Conservation (phyloP, 2,113 vertebrate species). For the Indicator maculatus region DNA sequence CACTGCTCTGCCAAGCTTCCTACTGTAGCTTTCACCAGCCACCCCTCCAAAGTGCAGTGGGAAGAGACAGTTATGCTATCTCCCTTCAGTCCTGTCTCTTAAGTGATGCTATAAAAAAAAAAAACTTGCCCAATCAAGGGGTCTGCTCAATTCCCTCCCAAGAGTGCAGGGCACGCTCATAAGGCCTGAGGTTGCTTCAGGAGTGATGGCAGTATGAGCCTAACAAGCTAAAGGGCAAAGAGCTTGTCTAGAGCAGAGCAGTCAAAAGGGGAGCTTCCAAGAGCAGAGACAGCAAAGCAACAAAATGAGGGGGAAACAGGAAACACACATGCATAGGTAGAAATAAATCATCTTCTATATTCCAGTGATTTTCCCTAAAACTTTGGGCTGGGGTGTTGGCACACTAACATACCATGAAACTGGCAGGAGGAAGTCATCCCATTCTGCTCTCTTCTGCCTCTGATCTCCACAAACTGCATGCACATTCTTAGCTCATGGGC, state of each 20-base stretch:
- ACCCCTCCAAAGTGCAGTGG: neutral
- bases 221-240: neutral
- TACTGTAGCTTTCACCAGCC: neutral
- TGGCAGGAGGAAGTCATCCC: neutral
- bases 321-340: accelerated
- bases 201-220: neutral
- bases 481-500: accelerated
- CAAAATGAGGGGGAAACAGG: neutral
- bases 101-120: neutral
- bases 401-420: accelerated
- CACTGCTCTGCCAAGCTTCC: neutral
- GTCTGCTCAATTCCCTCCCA: neutral
- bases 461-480: neutral
- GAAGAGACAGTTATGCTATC: neutral
- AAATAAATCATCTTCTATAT: neutral
- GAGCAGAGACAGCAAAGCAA: neutral
- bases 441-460: neutral
- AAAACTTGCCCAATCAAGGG: neutral
- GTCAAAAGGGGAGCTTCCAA: neutral
- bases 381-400: neutral
- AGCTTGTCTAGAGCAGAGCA: neutral
- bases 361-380: neutral
- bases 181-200: accelerated
- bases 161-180: accelerated
- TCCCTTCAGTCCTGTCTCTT: neutral